Base-by-base conservation (phyloP, 2,797 vertebrate genomes). In the Glossophaga mutica region DNA sequence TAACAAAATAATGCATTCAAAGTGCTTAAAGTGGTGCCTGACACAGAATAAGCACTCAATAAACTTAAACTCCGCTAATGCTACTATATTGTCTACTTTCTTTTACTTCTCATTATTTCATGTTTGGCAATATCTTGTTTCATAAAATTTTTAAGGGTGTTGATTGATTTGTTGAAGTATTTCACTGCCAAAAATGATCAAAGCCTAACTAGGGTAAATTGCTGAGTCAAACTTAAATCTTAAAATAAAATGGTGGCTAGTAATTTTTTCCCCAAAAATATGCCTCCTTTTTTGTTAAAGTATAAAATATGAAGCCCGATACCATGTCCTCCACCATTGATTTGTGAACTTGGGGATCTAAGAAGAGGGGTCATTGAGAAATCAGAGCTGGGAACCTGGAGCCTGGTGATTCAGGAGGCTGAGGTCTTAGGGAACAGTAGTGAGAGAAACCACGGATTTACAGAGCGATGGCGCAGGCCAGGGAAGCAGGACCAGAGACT, bases 171-270 rank as follows among this genome's bases (percentile, higher is more conserved):
- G 21, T 73, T 89, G n/a, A 91, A 76, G 18, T 74, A 62, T 24
- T 95, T 67, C 46, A 59, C 34, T 95, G 62, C 46, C 70, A 34
- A 77, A 92, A 79, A 74, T 76, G 16, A 94, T 93, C 46, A 83
- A 9, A 65, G 8, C 5, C 46, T 71, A 65, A 15, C 42, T 81
- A 70, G 67, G 24, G 26, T 90, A 79, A 87, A 85, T 52, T 94
- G 87, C 71, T 21, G 32, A 10, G 29, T 48, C 55, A 79, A 34
- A 4, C 19, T 87, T 78, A 65, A 6, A 65, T 39, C 26, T 94
- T 86, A 48, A 81, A 94, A 90, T 26, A 93, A 95, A 93, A 87
- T 76, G 1, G 42, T 29, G 39, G 4, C 9, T 74, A 65, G 44
- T 77, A 79, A 89, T 55, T 50, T 86, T 62, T 86, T 26, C 24